Conservation (phyloP, 2,888 invertebrate species). For the Eupithecia inturbata region DNA sequence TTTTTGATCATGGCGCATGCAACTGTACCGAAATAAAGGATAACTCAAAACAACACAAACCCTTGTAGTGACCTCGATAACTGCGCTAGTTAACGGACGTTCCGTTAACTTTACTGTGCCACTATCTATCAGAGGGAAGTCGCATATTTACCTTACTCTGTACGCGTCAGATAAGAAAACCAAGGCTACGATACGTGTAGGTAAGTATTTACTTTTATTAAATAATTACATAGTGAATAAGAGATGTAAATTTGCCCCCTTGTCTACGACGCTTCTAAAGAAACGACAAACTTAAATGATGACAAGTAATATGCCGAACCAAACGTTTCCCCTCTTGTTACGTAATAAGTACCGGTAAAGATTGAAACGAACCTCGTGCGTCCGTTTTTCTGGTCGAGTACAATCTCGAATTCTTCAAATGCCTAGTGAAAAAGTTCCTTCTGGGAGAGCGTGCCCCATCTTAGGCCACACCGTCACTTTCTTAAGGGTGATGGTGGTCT, state of each 20-base stretch:
- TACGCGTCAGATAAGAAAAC: constrained; percentile 27
- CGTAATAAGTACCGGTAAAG: too few species aligned
- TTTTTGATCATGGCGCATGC: neutral
- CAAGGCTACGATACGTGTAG: constrained; percentile 19
- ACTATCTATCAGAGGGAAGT: constrained; percentile 13
- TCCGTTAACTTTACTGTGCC: neutral
- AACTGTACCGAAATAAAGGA: neutral
- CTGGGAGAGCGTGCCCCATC: too few species aligned
- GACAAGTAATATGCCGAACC: neutral
- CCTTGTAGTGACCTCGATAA: neutral
- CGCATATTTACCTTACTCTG: constrained; percentile 23
- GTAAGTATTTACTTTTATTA: constrained; percentile 6
- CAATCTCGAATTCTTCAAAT: too few species aligned
- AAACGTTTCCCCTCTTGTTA: too few species aligned
- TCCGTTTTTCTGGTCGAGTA: too few species aligned
- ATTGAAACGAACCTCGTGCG: too few species aligned
- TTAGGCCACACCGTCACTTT: too few species aligned
- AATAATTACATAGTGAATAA: neutral
- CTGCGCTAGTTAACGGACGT: neutral
- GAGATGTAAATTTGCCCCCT: neutral
- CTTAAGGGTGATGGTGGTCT: too few species aligned
- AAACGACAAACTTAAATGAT: neutral
- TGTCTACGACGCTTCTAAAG: neutral
- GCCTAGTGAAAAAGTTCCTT: too few species aligned
- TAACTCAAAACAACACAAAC: neutral